Percentiles rank a stretch among this genome's conserved stretches.
These are phyloP conservation scores for Lepisosteus oculatus DNA, from an alignment of 2,113 vertebrate species.

Conservation along the genomic window DNA sequence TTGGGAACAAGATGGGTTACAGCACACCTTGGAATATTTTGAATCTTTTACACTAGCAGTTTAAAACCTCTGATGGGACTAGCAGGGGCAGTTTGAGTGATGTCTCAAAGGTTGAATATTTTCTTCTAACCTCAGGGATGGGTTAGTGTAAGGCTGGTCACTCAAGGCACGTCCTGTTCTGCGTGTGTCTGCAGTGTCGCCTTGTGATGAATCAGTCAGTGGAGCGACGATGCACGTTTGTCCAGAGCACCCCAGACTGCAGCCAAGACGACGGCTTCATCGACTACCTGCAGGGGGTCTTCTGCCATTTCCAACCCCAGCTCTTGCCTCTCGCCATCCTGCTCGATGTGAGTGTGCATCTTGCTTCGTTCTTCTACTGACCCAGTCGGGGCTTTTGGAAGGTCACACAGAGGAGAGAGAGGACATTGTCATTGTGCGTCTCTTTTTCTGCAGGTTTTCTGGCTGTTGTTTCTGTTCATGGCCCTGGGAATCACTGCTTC, in stretches of 20 bases:
- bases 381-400: no score
- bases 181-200: slow-evolving; percentile 68
- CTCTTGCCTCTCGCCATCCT: slow-evolving; percentile 78
- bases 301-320: slow-evolving; percentile 72
- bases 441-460: slow-evolving; percentile 49
- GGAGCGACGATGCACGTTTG: slow-evolving; percentile 74
- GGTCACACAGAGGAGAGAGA: neutral
- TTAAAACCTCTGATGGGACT: no score
- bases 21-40: no score
- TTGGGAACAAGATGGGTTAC: no score
- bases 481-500: slow-evolving; percentile 56
- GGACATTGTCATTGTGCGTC: neutral
- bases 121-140: no score
- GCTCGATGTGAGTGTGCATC: slow-evolving; percentile 60
- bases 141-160: no score
- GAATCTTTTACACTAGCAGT: no score
- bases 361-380: no score
- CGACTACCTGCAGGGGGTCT: slow-evolving; percentile 73
- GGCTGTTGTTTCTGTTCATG: slow-evolving; percentile 54
- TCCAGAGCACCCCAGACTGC: slow-evolving; percentile 80
- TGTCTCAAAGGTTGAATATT: no score
- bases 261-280: slow-evolving; percentile 73
- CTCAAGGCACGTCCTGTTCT: neutral
- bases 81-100: no score
- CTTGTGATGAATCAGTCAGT: slow-evolving; percentile 66